phyloP scores from a whole-genome alignment of 1,140 invertebrate species.

The Triops longicaudatus region DNA sequence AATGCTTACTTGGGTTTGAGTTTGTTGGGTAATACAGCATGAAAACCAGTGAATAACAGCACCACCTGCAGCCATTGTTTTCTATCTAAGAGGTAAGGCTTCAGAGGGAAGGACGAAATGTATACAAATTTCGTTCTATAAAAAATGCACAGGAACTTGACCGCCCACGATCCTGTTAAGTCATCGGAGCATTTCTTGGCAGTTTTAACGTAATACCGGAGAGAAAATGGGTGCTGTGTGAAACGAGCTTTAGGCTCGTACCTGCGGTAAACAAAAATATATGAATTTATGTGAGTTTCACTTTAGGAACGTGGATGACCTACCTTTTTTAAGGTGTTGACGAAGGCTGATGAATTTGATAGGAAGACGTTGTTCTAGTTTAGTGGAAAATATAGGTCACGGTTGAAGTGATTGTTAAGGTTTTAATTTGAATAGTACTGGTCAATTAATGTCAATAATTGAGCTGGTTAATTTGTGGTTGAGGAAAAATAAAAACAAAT shows the following conservation, averaged over 20 bases:
- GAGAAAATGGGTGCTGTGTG: background rate
- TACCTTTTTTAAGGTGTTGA: background rate
- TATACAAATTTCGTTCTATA: too few relatives aligned
- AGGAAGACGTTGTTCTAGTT: background rate
- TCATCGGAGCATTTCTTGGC: conserved; percentile 11
- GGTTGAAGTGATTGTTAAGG: too few relatives aligned
- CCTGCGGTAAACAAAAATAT: background rate
- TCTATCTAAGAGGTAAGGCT: background rate
- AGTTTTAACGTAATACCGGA: background rate
- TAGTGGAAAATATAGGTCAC: background rate
- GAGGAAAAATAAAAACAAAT: background rate
- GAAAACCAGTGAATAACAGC: conserved; percentile 63
- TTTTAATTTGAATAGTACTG: background rate
- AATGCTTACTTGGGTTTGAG: conserved; percentile 43
- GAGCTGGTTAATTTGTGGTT: background rate
- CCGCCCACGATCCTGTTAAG: conserved; percentile 5
- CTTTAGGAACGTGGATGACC: background rate
- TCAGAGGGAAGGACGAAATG: background rate
- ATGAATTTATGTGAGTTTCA: background rate
- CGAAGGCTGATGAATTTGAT: background rate
- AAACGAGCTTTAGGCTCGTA: background rate
- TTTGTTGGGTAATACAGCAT: conserved; percentile 63
- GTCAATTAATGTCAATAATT: background rate
- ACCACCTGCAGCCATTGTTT: background rate
- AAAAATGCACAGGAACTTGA: background rate